Evolutionary conservation across 2,888 invertebrate species (phyloP), one percentile per base, ranked within the genome.

Genomic region (Hartigia nigra): DNA sequence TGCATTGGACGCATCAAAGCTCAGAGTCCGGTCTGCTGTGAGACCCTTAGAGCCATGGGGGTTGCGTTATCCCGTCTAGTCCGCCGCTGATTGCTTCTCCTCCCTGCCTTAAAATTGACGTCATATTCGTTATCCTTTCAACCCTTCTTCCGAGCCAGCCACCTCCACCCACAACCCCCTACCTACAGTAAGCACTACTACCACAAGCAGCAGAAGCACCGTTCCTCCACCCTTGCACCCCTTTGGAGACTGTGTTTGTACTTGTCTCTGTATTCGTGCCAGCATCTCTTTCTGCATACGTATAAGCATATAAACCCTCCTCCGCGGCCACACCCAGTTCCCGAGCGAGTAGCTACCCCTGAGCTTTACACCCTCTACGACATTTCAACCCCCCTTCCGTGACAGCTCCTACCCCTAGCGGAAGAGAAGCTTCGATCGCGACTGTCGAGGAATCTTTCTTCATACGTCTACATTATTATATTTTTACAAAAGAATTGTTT

Each of bases 101-200:
- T 84, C 86, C 83, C 87, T 87, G 87, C 88, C 89, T 89, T 88
- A 90, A 91, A 90, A 91, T 91, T 89, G 90, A 89, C 89, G 89
- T 91, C 88, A 90, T 91, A 90, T 90, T 90, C 90, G 90, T 91
- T 91, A 90, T 90, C 90, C 90, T 89, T 89, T 88, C 87, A 88
- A 90, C 90, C 91, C 90, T 91, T 89, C 88, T 89, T 90, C 87
- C 35, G 35, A 23, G 75, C 34, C 78, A 69, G 31, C 76, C 76
- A 72, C 55, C 89, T 83, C 82, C 84, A 82, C 84, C 83, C 82
- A 83, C 84, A 23, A 55, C 55, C 55, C 55, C 55, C 55, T 55
- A 55, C 55, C 55, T 55, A 55, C 23, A 55, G 55, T 55, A 55
- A 23, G 55, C 55, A 55, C 55, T 55, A 55, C 55, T 55, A 55